phyloP scores from a whole-genome alignment of 2,113 vertebrate species.

The Podiceps cristatus region DNA sequence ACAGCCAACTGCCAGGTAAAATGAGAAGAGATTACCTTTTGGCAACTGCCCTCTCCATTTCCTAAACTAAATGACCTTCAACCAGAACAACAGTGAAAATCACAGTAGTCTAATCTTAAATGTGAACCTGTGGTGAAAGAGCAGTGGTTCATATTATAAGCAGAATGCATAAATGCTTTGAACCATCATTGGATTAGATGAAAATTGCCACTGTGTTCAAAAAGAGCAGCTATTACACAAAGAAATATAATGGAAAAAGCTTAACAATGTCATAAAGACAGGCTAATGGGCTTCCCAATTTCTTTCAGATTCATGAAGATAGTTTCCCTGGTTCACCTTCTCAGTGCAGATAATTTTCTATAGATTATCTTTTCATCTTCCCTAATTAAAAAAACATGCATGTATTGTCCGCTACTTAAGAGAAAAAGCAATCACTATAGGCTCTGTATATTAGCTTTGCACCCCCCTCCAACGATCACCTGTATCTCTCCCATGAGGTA shows the following conservation, averaged over 20 bases:
- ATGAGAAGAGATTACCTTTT: slow-evolving; percentile 61
- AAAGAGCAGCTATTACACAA: slow-evolving; percentile 26
- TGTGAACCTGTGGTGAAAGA: slow-evolving; percentile 28
- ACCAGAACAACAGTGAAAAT: slow-evolving; percentile 45
- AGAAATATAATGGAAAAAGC: not conserved
- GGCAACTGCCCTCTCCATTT: slow-evolving; percentile 51
- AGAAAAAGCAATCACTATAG: not conserved
- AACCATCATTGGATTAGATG: slow-evolving; percentile 52
- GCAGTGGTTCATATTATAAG: slow-evolving; percentile 17
- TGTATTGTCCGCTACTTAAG: not conserved
- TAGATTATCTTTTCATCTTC: slow-evolving; percentile 3
- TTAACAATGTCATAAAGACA: not conserved
- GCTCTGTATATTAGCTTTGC: not conserved
- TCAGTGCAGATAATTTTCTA: slow-evolving; percentile 1
- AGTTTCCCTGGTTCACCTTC: not conserved
- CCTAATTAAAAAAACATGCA: not conserved
- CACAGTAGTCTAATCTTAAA: slow-evolving; percentile 45
- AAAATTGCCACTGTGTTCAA: slow-evolving; percentile 47
- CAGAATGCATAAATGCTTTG: slow-evolving; percentile 39
- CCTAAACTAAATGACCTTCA: slow-evolving; percentile 63
- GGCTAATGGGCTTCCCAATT: slow-evolving; percentile 16
- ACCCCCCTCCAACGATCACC: not conserved
- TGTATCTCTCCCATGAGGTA: not conserved
- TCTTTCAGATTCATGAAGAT: not conserved
- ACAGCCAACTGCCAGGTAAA: slow-evolving; percentile 48